Percentiles rank a stretch among this genome's conserved stretches.
Evolutionary conservation across 2,113 vertebrate species (phyloP).

Genomic region (Furnarius figulus): DNA sequence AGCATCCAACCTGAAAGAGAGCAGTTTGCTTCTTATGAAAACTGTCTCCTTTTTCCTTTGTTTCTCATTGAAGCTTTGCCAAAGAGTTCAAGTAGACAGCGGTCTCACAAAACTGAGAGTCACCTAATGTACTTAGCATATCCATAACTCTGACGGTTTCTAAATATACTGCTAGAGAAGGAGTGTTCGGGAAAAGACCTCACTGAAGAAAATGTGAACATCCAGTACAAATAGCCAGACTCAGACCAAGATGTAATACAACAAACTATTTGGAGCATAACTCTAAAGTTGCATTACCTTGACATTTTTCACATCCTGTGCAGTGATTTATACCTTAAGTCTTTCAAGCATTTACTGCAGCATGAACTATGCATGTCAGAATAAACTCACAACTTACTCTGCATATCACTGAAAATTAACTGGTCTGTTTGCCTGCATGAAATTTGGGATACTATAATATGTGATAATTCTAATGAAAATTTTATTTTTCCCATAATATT

Average conservation of each 20-base stretch:
- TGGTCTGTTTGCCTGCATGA: background rate
- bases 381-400: background rate
- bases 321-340: background rate
- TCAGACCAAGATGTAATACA: background rate
- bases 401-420: background rate
- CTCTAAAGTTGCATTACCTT: background rate
- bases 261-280: background rate
- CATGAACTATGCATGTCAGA: background rate
- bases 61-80: constrained; percentile 1
- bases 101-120: background rate
- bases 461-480: background rate
- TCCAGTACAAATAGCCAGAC: constrained; percentile 11
- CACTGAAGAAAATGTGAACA: background rate
- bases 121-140: background rate
- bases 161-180: constrained; percentile 15
- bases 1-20: background rate
- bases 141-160: background rate
- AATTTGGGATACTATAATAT: background rate
- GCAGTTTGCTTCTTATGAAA: background rate
- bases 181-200: background rate
- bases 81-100: background rate
- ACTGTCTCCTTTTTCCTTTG: background rate
- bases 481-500: background rate
- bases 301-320: background rate
- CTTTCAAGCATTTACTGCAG: background rate